Evolutionary conservation across 1,140 invertebrate genomes (phyloP), one percentile per base, ranked within the genome.

Genomic region (Papilio xuthus): DNA sequence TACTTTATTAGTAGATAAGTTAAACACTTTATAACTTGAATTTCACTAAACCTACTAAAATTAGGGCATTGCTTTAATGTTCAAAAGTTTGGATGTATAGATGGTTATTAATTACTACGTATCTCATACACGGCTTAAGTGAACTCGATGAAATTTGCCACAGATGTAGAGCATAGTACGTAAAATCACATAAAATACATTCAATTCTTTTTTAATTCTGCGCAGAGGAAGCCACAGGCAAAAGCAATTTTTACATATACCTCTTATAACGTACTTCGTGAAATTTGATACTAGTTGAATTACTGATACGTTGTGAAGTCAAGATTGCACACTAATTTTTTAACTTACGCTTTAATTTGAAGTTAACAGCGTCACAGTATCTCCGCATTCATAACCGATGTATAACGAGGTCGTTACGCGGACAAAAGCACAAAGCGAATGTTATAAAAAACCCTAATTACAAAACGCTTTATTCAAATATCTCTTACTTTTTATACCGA

Each of bases 401-500:
- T 15, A 23, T 67, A 10, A 32, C 23, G 12, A 67, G 60, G 26
- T 67, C 60, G 60, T 28, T 28, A 67, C 60, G 60, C 60, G 12
- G 26, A 67, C 60, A 67, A 67, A 67, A 67, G 60, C 26, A 28
- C 60, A 28, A 67, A 67, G 60, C 60, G 60, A 67, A 67, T 67
- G 60, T 67, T 67, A 67, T 67, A 67, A 67, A 67, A 67, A 67
- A 67, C 60, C 60, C 26, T 67, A 67, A 67, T 67, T 67, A 67
- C 26, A 67, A 67, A 67, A 67, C 60, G 60, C 60, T 67, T 67
- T 67, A 67, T 67, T 67, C 60, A 67, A 67, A 67, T 32, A 28
- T 67, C 60, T 28, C 23, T 28, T 67, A 67, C 26, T 28, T 67
- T 67, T 67, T 67, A 67, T 67, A 67, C 23, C 26, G 26, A 28